Base-by-base conservation (phyloP, 2,888 invertebrate species). In the Parapristionchus giblindavisi region DNA sequence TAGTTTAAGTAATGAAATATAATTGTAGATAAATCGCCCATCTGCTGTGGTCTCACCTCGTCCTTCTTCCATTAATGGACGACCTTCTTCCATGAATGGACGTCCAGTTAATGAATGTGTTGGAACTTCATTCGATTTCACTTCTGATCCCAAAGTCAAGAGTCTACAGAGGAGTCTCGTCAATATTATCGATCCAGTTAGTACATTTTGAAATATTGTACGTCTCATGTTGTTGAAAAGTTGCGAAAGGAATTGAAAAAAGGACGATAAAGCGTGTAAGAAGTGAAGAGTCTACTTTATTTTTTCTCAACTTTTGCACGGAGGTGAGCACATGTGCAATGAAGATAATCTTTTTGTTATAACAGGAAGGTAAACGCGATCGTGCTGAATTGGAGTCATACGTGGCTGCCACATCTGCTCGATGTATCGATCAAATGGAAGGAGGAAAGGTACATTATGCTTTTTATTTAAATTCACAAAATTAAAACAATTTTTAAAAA, bases 41-140 rank as follows among this genome's bases (percentile, higher is more conserved):
- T 24, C 63, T 6, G 36, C 36, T 29, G 60, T 36, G 6, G 34
- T 38, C n/a, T 60, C 63, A 40, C 63, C 63, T 1, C 63, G 63
- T 63, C 40, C 24, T 38, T n/a, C n/a, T n/a, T n/a, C n/a, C n/a
- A n/a, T n/a, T n/a, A n/a, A n/a, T n/a, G 48, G 14, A 11, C 11
- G 48, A 11, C 21, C 48, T 11, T 14, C 48, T 14, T 11, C 21
- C 14, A 21, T 11, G 14, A 21, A 21, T 48, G 48, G 48, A 48
- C 70, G 70, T 21, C 21, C 70, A 3, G 29, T 71, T 32, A 71
- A 71, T 40, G 56, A 71, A 32, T 60, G 58, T 29, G 56, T 40
- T 21, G 72, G 72, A 11, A 60, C 36, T 29, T 27, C 48, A 3
- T 77, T 77, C 58, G 71, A 77, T 54, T 77, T 77, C 40, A 11